These are phyloP conservation scores for Sinocyclocheilus maitianheensis DNA, from an alignment of 2,113 vertebrate species.

Conservation along the genomic window DNA sequence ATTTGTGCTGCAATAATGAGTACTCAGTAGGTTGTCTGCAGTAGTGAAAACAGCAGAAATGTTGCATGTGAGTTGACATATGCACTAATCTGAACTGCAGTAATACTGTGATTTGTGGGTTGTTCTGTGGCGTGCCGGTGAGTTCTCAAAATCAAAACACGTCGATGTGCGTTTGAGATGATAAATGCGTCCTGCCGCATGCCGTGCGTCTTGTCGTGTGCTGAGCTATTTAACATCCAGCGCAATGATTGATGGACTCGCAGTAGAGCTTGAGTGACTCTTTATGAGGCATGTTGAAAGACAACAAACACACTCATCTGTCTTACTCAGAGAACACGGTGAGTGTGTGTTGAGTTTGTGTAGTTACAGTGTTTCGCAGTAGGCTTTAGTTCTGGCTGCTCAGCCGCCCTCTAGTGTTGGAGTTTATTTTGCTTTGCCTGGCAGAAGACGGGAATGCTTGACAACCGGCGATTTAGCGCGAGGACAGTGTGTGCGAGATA, in stretches of 20 bases:
- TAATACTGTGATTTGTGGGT: background rate
- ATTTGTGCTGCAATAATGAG: background rate
- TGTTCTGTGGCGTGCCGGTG: background rate
- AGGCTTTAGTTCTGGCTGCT: background rate
- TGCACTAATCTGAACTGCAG: too few species aligned
- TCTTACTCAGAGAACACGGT: background rate
- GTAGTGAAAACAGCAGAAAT: background rate
- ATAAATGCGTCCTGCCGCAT: background rate
- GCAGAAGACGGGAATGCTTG: background rate
- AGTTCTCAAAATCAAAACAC: background rate
- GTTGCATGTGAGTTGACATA: too few species aligned
- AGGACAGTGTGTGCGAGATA: background rate
- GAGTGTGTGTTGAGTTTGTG: background rate
- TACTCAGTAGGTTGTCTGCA: background rate
- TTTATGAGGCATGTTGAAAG: conserved; percentile 36
- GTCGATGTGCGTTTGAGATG: background rate
- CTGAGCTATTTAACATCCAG: conserved; percentile 2
- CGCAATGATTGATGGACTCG: background rate
- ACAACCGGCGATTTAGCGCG: background rate
- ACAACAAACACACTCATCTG: conserved; percentile 35
- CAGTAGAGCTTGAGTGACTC: background rate
- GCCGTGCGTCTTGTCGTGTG: background rate
- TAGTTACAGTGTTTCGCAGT: background rate
- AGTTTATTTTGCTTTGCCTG: background rate
- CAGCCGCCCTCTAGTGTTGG: background rate